Conservation (phyloP, 2,113 vertebrate species). For the Gobio gobio region DNA sequence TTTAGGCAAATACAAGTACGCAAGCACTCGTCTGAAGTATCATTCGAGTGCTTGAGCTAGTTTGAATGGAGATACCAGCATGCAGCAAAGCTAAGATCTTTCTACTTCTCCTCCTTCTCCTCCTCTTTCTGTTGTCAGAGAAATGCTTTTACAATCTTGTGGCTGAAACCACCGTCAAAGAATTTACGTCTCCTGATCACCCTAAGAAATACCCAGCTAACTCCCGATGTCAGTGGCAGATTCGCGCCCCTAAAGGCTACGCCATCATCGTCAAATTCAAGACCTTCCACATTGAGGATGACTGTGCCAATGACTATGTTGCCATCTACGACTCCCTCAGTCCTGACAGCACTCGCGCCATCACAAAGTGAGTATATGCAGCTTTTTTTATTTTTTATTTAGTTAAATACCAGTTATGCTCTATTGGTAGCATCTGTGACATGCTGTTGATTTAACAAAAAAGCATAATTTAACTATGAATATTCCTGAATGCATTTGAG, state of each 20-base stretch:
- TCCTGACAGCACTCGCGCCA: slow-evolving; percentile 71
- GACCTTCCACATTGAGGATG: slow-evolving; percentile 77
- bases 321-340: slow-evolving; percentile 78
- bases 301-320: slow-evolving; percentile 76
- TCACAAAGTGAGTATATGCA: slow-evolving; percentile 74
- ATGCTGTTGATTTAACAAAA: too few relatives aligned
- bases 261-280: slow-evolving; percentile 70
- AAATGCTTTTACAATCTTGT: slow-evolving; percentile 69
- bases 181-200: slow-evolving; percentile 71
- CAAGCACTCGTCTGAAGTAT: background rate
- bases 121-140: slow-evolving; percentile 54
- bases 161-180: slow-evolving; percentile 44
- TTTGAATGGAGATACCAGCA: background rate
- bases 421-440: background rate
- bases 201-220: slow-evolving; percentile 61
- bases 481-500: too few relatives aligned
- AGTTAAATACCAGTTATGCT: background rate
- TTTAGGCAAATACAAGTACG: background rate
- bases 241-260: slow-evolving; percentile 61
- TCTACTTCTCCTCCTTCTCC: background rate
- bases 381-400: background rate
- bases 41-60: background rate
- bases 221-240: slow-evolving; percentile 80
- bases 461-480: too few relatives aligned
- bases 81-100: background rate